Conservation (phyloP, 2,888 invertebrate genomes). For the Subacronicta megacephala region DNA sequence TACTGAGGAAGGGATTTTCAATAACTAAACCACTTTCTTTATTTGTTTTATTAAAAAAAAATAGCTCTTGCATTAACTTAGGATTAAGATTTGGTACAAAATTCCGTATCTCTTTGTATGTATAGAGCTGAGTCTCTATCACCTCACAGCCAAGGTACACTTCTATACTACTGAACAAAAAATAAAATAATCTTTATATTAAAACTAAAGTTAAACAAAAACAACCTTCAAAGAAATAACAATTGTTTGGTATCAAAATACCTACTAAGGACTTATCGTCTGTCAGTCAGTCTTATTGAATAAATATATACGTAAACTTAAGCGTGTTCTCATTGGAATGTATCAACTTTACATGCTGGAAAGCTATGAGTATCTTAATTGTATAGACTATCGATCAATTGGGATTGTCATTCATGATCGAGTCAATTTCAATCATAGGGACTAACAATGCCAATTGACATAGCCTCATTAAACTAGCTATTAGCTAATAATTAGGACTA, state of each 20-base stretch:
- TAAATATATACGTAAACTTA: slow-evolving; percentile 68
- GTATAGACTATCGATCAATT: slow-evolving; percentile 32
- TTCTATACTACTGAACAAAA: slow-evolving; percentile 58
- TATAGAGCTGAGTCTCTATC: slow-evolving; percentile 67
- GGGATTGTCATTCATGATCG: slow-evolving; percentile 28
- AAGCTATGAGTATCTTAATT: slow-evolving; percentile 65
- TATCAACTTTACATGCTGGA: slow-evolving; percentile 58
- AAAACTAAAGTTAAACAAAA: slow-evolving; percentile 60
- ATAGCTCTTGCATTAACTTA: slow-evolving; percentile 63
- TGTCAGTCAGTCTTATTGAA: slow-evolving; percentile 77
- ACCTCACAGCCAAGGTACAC: slow-evolving; percentile 80
- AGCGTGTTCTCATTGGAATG: slow-evolving; percentile 70
- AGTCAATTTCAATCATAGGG: slow-evolving; percentile 3
- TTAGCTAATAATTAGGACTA: slow-evolving; percentile 43
- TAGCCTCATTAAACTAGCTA: slow-evolving; percentile 45
- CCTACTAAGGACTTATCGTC: slow-evolving; percentile 67
- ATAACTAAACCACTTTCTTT: slow-evolving; percentile 34
- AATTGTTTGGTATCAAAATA: slow-evolving; percentile 63
- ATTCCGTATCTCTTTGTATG: slow-evolving; percentile 61
- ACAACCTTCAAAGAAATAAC: slow-evolving; percentile 64
- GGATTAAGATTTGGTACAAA: slow-evolving; percentile 72
- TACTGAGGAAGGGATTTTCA: slow-evolving; percentile 54
- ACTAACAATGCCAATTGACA: slow-evolving; percentile 37
- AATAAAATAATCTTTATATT: slow-evolving; percentile 50
- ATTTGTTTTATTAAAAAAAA: slow-evolving; percentile 66